Percentiles rank a stretch among this genome's conserved stretches.
Conservation (phyloP, 2,888 invertebrate genomes). For the Parnassius orleans region DNA sequence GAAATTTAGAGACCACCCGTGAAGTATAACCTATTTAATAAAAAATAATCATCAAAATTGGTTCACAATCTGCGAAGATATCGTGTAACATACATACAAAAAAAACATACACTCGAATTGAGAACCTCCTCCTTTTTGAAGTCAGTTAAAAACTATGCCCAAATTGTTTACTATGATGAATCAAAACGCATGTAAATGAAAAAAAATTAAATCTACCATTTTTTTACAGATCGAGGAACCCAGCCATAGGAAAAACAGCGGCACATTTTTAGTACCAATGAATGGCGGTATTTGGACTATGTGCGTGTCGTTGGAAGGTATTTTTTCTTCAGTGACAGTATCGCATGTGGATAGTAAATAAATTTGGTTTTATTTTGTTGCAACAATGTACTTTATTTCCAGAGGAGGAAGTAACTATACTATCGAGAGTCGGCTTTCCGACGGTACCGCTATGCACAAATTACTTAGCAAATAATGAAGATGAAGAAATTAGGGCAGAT, state of each 20-base stretch:
- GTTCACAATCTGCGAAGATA: too few species aligned
- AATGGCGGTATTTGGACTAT: constrained; percentile 95
- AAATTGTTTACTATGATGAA: too few species aligned
- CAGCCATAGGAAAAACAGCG: constrained; percentile 61
- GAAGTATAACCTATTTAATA: too few species aligned
- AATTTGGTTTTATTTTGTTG: not conserved
- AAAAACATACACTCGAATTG: too few species aligned
- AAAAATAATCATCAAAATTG: too few species aligned
- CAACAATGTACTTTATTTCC: constrained; percentile 43
- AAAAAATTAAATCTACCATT: not conserved
- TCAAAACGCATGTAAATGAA: too few species aligned
- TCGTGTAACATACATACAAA: too few species aligned
- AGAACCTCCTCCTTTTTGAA: too few species aligned
- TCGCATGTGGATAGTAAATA: not conserved
- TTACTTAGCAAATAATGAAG: constrained; percentile 86
- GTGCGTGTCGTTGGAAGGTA: constrained; percentile 91
- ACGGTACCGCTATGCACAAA: constrained; percentile 88
- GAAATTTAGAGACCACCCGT: too few species aligned
- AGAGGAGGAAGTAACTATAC: constrained; percentile 86
- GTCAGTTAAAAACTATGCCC: too few species aligned
- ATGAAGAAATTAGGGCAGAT: constrained; percentile 88
- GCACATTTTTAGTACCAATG: constrained; percentile 91
- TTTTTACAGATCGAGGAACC: constrained; percentile 67
- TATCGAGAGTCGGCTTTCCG: constrained; percentile 84
- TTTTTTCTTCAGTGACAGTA: constrained; percentile 1